Evolutionary conservation across 2,797 vertebrate genomes (phyloP).

Genomic region (Phoeniculus purpureus): DNA sequence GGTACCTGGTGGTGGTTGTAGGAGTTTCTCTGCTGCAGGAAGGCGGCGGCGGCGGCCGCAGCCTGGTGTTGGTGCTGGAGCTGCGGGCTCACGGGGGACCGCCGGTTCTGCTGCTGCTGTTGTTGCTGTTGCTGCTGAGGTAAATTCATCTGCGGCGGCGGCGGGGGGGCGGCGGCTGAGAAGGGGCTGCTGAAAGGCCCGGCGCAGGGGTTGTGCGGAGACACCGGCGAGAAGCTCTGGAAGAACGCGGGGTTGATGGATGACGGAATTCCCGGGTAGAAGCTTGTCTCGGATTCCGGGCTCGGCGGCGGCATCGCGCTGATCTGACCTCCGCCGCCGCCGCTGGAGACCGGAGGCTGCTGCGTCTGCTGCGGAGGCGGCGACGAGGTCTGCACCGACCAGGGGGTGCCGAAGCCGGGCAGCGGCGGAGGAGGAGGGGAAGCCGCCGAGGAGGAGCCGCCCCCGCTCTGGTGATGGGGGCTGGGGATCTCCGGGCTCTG

Average conservation of each 20-base stretch:
- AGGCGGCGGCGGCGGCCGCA: constrained; percentile 89
- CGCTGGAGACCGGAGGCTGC: constrained; percentile 79
- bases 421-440: constrained; percentile 79
- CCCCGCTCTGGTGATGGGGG: constrained; percentile 81
- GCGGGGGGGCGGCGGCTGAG: constrained; percentile 83
- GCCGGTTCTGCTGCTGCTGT: constrained; percentile 85
- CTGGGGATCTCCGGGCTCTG: constrained; percentile 87
- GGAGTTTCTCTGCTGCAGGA: constrained; percentile 93
- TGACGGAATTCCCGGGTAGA: constrained; percentile 91
- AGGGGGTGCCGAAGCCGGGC: constrained; percentile 92
- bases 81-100: constrained; percentile 92
- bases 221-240: constrained; percentile 91
- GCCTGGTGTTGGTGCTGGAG: constrained; percentile 89
- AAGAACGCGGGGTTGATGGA: constrained; percentile 95
- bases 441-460: constrained; percentile 83
- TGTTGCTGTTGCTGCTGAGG: constrained; percentile 82
- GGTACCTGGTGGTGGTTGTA: constrained; percentile 96
- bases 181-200: constrained; percentile 88
- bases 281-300: constrained; percentile 88
- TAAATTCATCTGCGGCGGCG: constrained; percentile 86
- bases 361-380: constrained; percentile 85
- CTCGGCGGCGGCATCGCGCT: constrained; percentile 80
- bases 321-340: constrained; percentile 77
- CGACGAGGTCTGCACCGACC: constrained; percentile 93
- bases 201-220: constrained; percentile 86